A percentile compares a stretch with the other conserved stretches of the same genome.
These are phyloP conservation scores for Prunella fulvescens DNA, from an alignment of 2,113 vertebrate species.

Conservation along the genomic window DNA sequence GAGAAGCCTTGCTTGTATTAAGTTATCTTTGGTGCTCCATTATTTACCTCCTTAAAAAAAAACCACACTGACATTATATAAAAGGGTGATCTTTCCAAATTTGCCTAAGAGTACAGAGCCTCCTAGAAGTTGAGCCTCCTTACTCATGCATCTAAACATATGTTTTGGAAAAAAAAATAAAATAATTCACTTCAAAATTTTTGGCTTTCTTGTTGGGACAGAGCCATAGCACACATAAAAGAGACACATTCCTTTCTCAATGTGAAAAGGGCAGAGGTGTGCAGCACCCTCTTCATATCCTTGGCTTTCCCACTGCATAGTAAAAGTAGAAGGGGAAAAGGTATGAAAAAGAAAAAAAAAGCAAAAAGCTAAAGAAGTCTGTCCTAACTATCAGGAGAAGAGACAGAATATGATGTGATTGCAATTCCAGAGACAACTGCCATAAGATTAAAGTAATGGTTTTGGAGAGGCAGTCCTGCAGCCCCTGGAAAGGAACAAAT, in stretches of 20 bases:
- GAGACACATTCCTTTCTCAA: not conserved
- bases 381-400: not conserved
- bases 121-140: not conserved
- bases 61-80: not conserved
- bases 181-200: not conserved
- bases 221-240: not conserved
- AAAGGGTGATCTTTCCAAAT: not conserved
- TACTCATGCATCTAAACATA: not conserved
- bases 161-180: not conserved
- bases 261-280: not conserved
- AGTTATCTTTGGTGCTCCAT: not conserved
- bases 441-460: not conserved
- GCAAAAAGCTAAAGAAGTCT: not conserved
- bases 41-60: not conserved
- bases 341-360: not conserved
- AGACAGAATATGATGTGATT: not conserved
- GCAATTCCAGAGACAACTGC: slow-evolving; percentile 1
- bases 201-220: not conserved
- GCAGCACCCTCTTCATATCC: not conserved
- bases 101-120: not conserved
- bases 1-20: not conserved
- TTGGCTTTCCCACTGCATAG: not conserved
- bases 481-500: not conserved
- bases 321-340: not conserved
- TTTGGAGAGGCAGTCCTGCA: not conserved